Conservation (phyloP, 2,888 invertebrate genomes). For the Heterodera filipjevi region DNA sequence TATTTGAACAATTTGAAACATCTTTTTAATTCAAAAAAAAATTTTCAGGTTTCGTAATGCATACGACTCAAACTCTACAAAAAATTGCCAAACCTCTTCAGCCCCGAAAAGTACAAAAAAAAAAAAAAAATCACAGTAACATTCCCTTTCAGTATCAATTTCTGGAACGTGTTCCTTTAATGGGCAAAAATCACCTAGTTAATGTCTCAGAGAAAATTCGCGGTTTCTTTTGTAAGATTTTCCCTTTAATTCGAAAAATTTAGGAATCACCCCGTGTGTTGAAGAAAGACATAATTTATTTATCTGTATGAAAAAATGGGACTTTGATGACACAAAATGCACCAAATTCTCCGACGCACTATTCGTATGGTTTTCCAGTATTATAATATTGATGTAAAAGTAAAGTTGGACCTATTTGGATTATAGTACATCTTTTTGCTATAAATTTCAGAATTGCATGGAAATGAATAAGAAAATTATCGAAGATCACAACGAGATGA, state of each 20-base stretch:
- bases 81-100: neutral
- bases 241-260: neutral
- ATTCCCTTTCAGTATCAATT: neutral
- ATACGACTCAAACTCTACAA: neutral
- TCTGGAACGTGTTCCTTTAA: neutral
- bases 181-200: neutral
- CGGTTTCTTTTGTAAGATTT: neutral
- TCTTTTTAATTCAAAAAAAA: too few relatives aligned
- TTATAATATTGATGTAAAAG: neutral
- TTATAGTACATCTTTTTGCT: too few relatives aligned
- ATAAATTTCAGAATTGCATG: slow-evolving; percentile 6
- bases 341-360: slow-evolving; percentile 47
- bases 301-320: slow-evolving; percentile 63
- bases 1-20: too few relatives aligned
- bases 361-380: neutral
- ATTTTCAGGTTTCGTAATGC: neutral
- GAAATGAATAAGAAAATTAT: neutral
- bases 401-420: neutral
- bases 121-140: neutral
- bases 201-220: neutral
- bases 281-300: slow-evolving; percentile 62
- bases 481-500: neutral
- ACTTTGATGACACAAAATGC: slow-evolving; percentile 61
- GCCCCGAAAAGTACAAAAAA: neutral
- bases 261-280: slow-evolving; percentile 50